Base-by-base conservation (phyloP, 1,140 invertebrate genomes). In the Euura saliciscinereae region DNA sequence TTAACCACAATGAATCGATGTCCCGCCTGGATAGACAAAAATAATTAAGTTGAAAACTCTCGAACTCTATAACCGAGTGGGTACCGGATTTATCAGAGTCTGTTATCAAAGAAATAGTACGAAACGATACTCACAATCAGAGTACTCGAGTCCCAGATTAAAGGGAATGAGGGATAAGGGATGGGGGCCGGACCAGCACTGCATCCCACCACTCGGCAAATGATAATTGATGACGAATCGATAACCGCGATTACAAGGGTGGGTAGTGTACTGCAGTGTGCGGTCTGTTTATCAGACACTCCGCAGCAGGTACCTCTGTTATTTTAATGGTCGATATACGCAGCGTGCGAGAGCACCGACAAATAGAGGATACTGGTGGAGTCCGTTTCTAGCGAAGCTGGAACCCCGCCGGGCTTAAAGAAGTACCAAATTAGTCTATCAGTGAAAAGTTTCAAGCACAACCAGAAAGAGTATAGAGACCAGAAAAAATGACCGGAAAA, bases 211-310 rank as follows among this genome's bases (percentile, higher is more conserved):
- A n/a, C 28, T 59, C 51, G 51, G 13, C 51, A 59, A 59, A 59
- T 59, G 51, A 59, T 59, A 59, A 59, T 59, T 59, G 51, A 59
- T 59, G 3, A 59, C 51, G 5, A 59, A 59, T 59, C 51, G 51
- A 59, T 59, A 59, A 59, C 10, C 51, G 51, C 3, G 51, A 59
- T 59, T 59, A 59, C 51, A 59, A 28, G 3, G 13, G 13, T n/a
- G 51, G 51, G 8, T 59, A n/a, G 3, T 59, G 51, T 59, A n/a
- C 51, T 6, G 51, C 51, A 59, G 51, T n/a, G 8, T 59, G 51
- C 51, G 51, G 51, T 59, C 51, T 59, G 51, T 59, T 59, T 59
- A 59, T 59, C 51, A 6, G 51, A 59, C 51, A 59, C 51, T 59
- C 51, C 13, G 51, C 51, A 59, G 51, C 2, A 59, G 51, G 51